Percentiles rank a stretch among this genome's conserved stretches.
These are phyloP conservation scores for Brachycybe producta DNA, from an alignment of 2,888 invertebrate species.

Conservation along the genomic window DNA sequence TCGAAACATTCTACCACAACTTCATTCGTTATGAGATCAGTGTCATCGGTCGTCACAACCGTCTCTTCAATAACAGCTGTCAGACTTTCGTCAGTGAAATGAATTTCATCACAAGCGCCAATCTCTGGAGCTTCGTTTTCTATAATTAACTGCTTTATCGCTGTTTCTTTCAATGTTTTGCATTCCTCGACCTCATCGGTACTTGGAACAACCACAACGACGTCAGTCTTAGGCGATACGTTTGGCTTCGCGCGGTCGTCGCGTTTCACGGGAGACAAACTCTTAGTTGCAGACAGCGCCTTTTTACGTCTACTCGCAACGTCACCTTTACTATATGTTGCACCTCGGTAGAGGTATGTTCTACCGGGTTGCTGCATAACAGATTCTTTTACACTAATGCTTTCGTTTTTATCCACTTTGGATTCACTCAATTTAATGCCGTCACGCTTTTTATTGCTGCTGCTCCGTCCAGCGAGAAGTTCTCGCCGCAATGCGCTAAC, in stretches of 20 bases:
- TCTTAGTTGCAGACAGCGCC: too few species aligned
- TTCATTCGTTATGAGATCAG: too few species aligned
- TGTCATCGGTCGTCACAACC: constrained; percentile 4
- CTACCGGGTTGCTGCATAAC: too few species aligned
- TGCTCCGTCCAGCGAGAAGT: too few species aligned
- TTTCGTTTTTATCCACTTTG: too few species aligned
- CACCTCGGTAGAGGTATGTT: constrained; percentile 5
- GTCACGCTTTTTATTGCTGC: too few species aligned
- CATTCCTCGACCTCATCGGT: not conserved
- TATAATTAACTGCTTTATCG: not conserved
- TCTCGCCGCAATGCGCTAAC: too few species aligned
- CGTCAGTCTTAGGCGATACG: too few species aligned
- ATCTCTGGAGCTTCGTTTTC: not conserved
- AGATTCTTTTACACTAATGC: too few species aligned
- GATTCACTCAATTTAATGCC: not conserved
- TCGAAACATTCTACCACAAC: too few species aligned
- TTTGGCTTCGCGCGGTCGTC: not conserved
- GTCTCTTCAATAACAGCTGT: constrained; percentile 6
- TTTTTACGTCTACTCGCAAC: not conserved
- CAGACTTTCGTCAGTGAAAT: constrained; percentile 9
- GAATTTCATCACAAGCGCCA: constrained; percentile 7
- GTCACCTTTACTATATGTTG: constrained; percentile 9
- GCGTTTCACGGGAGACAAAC: too few species aligned
- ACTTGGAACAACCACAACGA: not conserved
- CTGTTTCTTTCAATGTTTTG: not conserved